phyloP scores from a whole-genome alignment of 2,888 invertebrate genomes.

The Homarus gammarus region DNA sequence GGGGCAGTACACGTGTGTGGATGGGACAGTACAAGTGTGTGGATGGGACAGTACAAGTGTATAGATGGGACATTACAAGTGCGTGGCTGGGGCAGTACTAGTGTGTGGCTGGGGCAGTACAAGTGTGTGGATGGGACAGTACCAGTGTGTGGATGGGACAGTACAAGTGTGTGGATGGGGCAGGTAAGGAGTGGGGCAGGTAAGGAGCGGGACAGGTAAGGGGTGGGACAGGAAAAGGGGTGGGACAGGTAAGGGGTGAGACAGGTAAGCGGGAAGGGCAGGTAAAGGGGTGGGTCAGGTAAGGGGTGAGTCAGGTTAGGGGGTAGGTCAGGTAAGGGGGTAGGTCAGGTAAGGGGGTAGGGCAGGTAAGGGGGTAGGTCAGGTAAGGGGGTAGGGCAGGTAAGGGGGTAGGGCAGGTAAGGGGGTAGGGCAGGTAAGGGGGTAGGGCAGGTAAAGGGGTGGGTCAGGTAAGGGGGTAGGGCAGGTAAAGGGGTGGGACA shows the following conservation, averaged over 20 bases:
- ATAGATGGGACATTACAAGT: background rate
- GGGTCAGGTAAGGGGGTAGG: no score
- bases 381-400: background rate
- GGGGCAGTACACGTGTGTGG: constrained; percentile 6
- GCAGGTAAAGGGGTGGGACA: no score
- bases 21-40: background rate
- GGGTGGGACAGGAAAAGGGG: background rate
- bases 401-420: background rate
- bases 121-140: background rate
- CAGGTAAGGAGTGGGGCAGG: background rate
- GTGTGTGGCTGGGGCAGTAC: background rate
- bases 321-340: background rate
- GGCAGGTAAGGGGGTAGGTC: no score
- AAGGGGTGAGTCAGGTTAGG: background rate
- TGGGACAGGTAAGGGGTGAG: background rate
- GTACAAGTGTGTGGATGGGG: background rate
- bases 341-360: background rate
- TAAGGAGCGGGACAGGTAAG: background rate
- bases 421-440: no score
- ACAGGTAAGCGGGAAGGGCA: background rate
- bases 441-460: no score
- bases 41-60: background rate
- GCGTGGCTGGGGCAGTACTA: background rate
- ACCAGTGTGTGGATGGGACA: background rate
- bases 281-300: background rate